phyloP scores from a whole-genome alignment of 2,888 invertebrate genomes.

The Boloria selene region DNA sequence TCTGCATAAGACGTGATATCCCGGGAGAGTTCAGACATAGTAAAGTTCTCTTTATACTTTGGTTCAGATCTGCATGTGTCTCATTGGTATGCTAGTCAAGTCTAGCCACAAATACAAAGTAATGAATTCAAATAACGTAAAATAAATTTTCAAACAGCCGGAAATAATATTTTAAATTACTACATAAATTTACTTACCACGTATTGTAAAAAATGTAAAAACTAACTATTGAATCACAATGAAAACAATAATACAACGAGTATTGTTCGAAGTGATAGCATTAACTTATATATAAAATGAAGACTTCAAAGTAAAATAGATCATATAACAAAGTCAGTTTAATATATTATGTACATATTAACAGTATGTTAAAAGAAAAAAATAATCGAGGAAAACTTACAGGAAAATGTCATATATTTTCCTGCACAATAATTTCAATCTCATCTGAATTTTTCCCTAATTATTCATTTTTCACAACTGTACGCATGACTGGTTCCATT shows the following conservation, averaged over 20 bases:
- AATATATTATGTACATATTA: too few species aligned
- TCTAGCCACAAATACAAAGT: conserved; percentile 10
- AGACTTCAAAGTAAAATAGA: too few species aligned
- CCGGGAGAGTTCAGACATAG: conserved; percentile 48
- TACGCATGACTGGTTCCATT: conserved; percentile 32
- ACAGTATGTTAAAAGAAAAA: too few species aligned
- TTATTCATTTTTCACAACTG: conserved; percentile 32
- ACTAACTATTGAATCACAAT: too few species aligned
- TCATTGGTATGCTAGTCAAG: conserved; percentile 42
- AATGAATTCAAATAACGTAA: conserved; percentile 16
- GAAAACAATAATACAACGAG: too few species aligned
- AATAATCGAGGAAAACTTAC: too few species aligned
- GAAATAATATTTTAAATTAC: conserved; percentile 19
- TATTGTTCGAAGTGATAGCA: too few species aligned
- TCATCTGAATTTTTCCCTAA: conserved; percentile 29
- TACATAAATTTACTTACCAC: neutral
- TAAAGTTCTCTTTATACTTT: too few species aligned
- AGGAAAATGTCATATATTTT: conserved; percentile 17
- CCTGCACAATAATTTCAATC: conserved; percentile 33
- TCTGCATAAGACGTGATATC: conserved; percentile 44
- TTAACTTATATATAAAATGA: too few species aligned
- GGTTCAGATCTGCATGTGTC: conserved; percentile 38
- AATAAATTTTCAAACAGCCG: conserved; percentile 21
- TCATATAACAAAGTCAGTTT: too few species aligned
- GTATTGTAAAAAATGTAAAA: neutral